phyloP scores from a whole-genome alignment of 2,888 invertebrate genomes.

The Cryptocephalus moraei region DNA sequence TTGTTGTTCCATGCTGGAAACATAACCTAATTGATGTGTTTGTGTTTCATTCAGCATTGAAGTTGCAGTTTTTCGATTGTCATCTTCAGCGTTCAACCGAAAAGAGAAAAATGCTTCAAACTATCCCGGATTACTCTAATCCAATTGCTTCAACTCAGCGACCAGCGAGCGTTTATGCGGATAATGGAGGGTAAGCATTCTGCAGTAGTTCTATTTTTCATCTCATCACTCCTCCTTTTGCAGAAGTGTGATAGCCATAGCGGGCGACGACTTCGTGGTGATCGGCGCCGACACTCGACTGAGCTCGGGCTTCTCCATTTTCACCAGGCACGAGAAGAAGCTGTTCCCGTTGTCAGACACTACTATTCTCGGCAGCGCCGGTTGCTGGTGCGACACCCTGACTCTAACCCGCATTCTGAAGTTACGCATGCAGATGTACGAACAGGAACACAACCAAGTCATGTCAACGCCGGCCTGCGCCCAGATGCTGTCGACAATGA shows the following conservation, averaged over 20 bases:
- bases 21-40: too few species aligned
- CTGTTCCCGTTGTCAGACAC: constrained; percentile 69
- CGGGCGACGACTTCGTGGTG: constrained; percentile 89
- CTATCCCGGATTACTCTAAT: constrained; percentile 27
- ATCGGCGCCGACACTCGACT: constrained; percentile 94
- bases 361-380: constrained; percentile 87
- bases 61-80: background rate
- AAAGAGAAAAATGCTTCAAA: background rate
- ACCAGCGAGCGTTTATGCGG: constrained; percentile 59
- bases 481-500: constrained; percentile 90
- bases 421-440: constrained; percentile 89
- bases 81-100: background rate
- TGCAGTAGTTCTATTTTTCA: constrained; percentile 10
- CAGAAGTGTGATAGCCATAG: constrained; percentile 91
- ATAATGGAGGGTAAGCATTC: constrained; percentile 62
- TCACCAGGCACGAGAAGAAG: constrained; percentile 81
- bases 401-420: constrained; percentile 76
- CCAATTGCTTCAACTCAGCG: constrained; percentile 34
- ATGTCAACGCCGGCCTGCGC: constrained; percentile 91
- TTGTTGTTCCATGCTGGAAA: too few species aligned
- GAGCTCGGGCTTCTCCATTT: constrained; percentile 83
- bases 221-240: constrained; percentile 17
- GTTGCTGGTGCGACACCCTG: constrained; percentile 96
- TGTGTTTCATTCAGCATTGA: background rate
- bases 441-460: constrained; percentile 84